A percentile compares a stretch with the other conserved stretches of the same genome.
phyloP scores from a whole-genome alignment of 2,797 vertebrate species.

The Phrynocephalus guinanensis region DNA sequence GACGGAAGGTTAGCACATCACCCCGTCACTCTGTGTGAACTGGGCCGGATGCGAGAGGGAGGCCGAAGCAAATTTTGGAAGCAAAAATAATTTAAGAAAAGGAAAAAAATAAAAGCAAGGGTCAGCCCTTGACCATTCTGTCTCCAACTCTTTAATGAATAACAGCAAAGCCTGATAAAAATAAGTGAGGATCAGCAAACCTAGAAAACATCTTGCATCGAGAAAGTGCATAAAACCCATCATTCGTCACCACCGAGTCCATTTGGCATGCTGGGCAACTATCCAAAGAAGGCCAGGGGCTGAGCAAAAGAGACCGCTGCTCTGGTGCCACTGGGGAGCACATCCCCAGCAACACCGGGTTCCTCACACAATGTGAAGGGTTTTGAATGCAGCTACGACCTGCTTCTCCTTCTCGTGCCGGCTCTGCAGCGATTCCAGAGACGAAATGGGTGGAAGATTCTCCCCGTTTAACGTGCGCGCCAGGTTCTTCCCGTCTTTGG shows the following conservation, averaged over 20 bases:
- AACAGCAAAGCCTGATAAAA: slow-evolving; percentile 16
- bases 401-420: slow-evolving; percentile 89
- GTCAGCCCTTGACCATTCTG: background rate
- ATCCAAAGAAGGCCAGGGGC: background rate
- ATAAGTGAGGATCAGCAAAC: background rate
- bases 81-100: background rate
- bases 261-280: background rate
- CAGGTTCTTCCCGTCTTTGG: slow-evolving; percentile 32
- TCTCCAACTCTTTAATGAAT: slow-evolving; percentile 8
- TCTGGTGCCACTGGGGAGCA: background rate
- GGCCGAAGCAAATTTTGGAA: background rate
- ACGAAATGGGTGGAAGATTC: slow-evolving; percentile 72
- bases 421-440: slow-evolving; percentile 81
- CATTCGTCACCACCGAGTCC: background rate
- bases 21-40: background rate
- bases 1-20: background rate
- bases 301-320: background rate
- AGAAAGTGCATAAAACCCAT: background rate
- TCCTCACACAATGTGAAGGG: slow-evolving; percentile 71
- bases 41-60: background rate
- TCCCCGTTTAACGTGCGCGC: slow-evolving; percentile 55
- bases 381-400: slow-evolving; percentile 82
- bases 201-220: background rate
- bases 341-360: background rate
- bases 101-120: background rate